phyloP scores from a whole-genome alignment of 1,140 invertebrate species.

The Drosophila pandora region DNA sequence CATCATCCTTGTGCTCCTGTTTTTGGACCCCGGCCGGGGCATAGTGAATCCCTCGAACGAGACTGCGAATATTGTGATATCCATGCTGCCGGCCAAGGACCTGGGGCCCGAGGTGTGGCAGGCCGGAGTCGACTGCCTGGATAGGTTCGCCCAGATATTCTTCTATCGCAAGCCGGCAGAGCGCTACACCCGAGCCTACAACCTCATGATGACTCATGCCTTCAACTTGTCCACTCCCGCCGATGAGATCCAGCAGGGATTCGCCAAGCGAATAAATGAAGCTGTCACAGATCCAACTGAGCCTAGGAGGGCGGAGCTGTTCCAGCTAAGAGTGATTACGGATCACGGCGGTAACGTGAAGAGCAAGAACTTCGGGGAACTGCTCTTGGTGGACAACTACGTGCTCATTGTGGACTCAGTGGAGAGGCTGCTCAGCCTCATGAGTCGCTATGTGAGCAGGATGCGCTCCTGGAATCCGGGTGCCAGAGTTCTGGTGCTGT shows the following conservation, averaged over 20 bases:
- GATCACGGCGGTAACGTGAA: slow-evolving; percentile 12
- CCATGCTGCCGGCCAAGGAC: slow-evolving; percentile 59
- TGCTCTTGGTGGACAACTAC: slow-evolving; percentile 69
- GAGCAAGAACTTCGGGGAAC: slow-evolving; percentile 24
- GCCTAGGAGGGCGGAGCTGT: slow-evolving; percentile 26
- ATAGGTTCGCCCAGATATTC: slow-evolving; percentile 65
- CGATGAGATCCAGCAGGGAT: slow-evolving; percentile 65
- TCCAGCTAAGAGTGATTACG: slow-evolving; percentile 67
- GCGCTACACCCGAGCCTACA: slow-evolving; percentile 65
- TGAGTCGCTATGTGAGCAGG: slow-evolving; percentile 45
- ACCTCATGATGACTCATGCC: slow-evolving; percentile 60
- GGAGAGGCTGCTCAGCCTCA: slow-evolving; percentile 35
- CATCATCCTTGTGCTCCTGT: slow-evolving; percentile 8
- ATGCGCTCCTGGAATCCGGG: slow-evolving; percentile 79
- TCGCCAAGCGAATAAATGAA: slow-evolving; percentile 61
- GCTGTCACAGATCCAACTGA: slow-evolving; percentile 30
- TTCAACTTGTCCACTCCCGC: slow-evolving; percentile 70
- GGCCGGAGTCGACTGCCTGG: slow-evolving; percentile 71
- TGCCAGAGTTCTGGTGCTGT: slow-evolving; percentile 72
- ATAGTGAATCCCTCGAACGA: slow-evolving; percentile 73
- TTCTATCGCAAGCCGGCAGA: slow-evolving; percentile 58
- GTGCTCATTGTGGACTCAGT: slow-evolving; percentile 65
- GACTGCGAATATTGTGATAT: slow-evolving; percentile 68
- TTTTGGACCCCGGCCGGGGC: not conserved
- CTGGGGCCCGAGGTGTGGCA: slow-evolving; percentile 58